Base-by-base conservation (phyloP, 1,140 invertebrate species). In the Cyrtorhinus lividipennis region DNA sequence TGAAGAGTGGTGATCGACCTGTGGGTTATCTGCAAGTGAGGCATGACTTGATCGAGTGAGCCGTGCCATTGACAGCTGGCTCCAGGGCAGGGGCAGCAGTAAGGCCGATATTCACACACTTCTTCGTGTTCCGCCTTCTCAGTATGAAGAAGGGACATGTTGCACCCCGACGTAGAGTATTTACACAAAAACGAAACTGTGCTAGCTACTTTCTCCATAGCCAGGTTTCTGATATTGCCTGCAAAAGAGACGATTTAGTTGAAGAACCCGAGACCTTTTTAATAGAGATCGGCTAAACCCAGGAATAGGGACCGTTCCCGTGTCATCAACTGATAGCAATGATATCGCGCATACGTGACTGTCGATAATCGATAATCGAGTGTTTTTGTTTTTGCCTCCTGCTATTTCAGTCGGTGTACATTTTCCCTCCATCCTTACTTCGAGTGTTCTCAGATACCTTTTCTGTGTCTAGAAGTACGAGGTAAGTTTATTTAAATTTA, bases 31-130 rank as follows among this genome's bases (percentile, higher is more conserved):
- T 97, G 89, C 44, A 99, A 80, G 78, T 99, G 96, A 56, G 88
- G 85, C 96, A 99, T 99, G 0, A 95, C 95, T 79, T 95, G 86
- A 71, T 95, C 91, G 18, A 98, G 74, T 2, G 87, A 86, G 53
- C 96, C 96, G 75, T 95, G 92, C 97, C 96, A 99, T 72, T 98
- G 98, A 77, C 97, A 99, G 0, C 91, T 94, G 53, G 95, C 94
- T 59, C 96, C 96, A 44, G 96, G 96, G 74, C 96, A 99, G 24
- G 96, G 96, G 76, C 96, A 99, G 63, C 86, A 87, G 72, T 99
- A 99, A 15, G 93, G 92, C 73, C 95, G 85, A 79, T 87, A 97
- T 79, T 99, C 95, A 76, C 97, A 99, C 1, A 85, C 82, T 77
- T 99, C 96, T 77, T 99, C 97, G 72, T 99, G 97, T 71, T 98